phyloP scores from a whole-genome alignment of 2,797 vertebrate genomes.

The Calcarius lapponicus region DNA sequence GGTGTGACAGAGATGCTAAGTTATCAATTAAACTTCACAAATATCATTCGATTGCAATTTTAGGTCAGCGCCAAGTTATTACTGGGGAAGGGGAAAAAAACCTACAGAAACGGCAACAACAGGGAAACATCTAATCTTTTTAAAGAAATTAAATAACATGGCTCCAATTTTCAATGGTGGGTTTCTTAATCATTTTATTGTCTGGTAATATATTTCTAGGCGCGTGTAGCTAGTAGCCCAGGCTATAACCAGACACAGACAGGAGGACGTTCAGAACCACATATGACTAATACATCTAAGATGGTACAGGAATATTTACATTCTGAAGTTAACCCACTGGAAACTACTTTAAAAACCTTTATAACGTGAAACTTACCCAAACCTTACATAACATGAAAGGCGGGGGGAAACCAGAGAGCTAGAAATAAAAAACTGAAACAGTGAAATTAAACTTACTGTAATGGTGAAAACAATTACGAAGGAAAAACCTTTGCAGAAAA shows the following conservation, averaged over 20 bases:
- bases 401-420: background rate
- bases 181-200: conserved; percentile 58
- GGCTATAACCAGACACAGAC: background rate
- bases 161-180: conserved; percentile 50
- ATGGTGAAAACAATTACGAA: conserved; percentile 60
- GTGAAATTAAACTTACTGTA: conserved; percentile 35
- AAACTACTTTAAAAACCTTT: background rate
- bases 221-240: background rate
- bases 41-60: conserved; percentile 78
- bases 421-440: background rate
- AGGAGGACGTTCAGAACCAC: conserved; percentile 9
- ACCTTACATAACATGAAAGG: background rate
- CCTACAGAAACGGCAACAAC: conserved; percentile 61
- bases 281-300: background rate
- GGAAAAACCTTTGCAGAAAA: conserved; percentile 57
- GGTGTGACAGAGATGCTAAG: conserved; percentile 81
- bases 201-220: conserved; percentile 23
- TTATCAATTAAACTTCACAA: conserved; percentile 83
- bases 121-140: conserved; percentile 67
- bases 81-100: background rate
- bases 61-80: conserved; percentile 72
- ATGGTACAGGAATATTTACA: background rate
- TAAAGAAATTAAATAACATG: conserved; percentile 64
- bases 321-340: background rate
- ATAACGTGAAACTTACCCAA: background rate